These are phyloP conservation scores for Clepsis dumicolana DNA, from an alignment of 2,888 invertebrate genomes.

Conservation along the genomic window DNA sequence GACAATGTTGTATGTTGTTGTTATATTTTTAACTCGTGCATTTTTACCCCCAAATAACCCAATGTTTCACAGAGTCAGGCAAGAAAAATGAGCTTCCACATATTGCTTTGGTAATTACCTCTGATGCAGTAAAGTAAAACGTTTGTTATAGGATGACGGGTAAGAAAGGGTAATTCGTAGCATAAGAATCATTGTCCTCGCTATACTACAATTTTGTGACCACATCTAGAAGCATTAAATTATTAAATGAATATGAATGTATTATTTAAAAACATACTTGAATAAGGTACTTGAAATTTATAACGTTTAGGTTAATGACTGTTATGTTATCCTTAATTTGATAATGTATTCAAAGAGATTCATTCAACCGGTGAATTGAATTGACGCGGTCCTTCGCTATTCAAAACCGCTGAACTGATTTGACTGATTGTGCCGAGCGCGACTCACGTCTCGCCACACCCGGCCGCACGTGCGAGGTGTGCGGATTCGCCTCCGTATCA, in stretches of 20 bases:
- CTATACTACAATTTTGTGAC: too few relatives aligned
- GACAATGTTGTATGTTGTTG: too few relatives aligned
- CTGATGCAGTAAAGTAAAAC: conserved; percentile 26
- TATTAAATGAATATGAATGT: too few relatives aligned
- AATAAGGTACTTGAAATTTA: neutral
- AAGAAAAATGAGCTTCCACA: conserved; percentile 22
- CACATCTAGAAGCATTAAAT: too few relatives aligned
- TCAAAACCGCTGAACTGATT: conserved; percentile 13
- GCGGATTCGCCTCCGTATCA: neutral
- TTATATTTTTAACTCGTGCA: conserved; percentile 11
- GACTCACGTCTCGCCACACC: neutral
- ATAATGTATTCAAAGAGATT: conserved; percentile 11
- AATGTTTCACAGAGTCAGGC: neutral
- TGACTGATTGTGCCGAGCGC: conserved; percentile 6
- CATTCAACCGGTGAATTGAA: conserved; percentile 7
- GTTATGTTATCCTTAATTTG: neutral
- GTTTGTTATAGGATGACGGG: conserved; percentile 35
- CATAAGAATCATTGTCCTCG: conserved; percentile 25
- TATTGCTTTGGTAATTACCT: conserved; percentile 27
- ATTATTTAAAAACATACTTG: conserved; percentile 17
- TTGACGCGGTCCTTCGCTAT: conserved; percentile 4
- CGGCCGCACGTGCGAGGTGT: conserved; percentile 14
- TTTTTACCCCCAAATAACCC: conserved; percentile 11
- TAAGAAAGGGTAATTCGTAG: conserved; percentile 37
- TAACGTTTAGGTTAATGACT: neutral